A percentile compares a stretch with the other conserved stretches of the same genome.
phyloP scores from a whole-genome alignment of 2,888 invertebrate species.

The Lasioglossum oenotherae region DNA sequence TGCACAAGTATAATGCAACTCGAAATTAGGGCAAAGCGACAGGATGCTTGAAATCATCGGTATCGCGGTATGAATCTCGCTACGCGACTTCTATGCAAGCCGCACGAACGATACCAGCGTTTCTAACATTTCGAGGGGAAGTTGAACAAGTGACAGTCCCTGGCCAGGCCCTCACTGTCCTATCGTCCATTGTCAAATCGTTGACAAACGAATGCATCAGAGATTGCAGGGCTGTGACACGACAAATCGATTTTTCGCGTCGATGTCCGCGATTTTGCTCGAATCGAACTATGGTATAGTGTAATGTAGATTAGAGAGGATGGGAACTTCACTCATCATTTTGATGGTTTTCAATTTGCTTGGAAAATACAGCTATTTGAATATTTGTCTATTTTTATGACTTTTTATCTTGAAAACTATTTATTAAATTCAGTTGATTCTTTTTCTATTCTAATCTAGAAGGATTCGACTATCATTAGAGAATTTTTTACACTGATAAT shows the following conservation, averaged over 20 bases:
- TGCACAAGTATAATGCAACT: constrained; percentile 42
- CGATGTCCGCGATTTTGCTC: background rate
- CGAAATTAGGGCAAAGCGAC: constrained; percentile 39
- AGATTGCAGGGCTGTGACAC: background rate
- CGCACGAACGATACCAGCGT: background rate
- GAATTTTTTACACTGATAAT: background rate
- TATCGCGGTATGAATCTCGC: background rate
- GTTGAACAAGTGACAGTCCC: background rate
- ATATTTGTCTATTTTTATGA: background rate
- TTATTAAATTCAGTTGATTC: no score
- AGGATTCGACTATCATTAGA: background rate
- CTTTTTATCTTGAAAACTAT: background rate
- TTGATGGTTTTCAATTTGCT: background rate
- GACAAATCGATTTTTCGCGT: background rate
- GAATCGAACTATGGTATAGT: background rate
- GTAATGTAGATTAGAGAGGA: background rate
- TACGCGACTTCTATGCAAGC: background rate
- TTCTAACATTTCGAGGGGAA: constrained; percentile 6
- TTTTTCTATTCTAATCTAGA: no score
- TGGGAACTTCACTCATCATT: background rate
- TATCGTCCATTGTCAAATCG: constrained; percentile 1
- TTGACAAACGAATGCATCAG: background rate
- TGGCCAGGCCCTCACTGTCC: background rate
- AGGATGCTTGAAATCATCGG: constrained; percentile 23
- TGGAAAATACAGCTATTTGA: background rate